phyloP scores from a whole-genome alignment of 2,113 vertebrate genomes.

The Gallinago undulata region DNA sequence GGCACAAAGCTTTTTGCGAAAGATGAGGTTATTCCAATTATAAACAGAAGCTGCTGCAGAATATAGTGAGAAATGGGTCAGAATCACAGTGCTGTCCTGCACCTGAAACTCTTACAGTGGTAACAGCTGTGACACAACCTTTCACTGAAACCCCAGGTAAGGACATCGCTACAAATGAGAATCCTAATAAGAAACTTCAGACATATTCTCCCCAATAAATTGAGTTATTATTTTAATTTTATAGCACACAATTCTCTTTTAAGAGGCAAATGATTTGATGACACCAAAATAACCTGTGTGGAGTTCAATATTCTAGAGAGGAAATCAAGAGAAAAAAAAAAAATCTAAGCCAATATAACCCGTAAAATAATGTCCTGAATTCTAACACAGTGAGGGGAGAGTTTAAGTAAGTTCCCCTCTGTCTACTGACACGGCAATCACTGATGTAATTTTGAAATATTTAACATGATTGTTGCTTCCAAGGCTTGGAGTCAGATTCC shows the following conservation, averaged over 20 bases:
- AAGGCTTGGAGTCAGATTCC: constrained; percentile 16
- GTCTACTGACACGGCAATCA: neutral
- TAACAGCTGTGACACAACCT: constrained; percentile 62
- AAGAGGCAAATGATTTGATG: constrained; percentile 70
- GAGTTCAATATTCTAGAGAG: neutral
- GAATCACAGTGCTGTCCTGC: constrained; percentile 43
- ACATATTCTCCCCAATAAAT: constrained; percentile 62
- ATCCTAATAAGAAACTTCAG: constrained; percentile 51
- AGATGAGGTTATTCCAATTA: neutral
- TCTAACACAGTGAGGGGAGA: neutral
- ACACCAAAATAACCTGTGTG: constrained; percentile 62
- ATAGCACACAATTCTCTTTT: constrained; percentile 47
- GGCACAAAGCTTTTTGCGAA: neutral
- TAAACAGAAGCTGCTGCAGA: neutral
- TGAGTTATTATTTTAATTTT: constrained; percentile 71
- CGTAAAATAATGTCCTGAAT: neutral
- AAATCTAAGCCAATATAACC: neutral
- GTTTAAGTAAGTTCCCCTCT: neutral
- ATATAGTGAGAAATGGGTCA: neutral
- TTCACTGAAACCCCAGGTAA: constrained; percentile 71
- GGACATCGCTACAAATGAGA: constrained; percentile 53
- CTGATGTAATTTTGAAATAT: constrained; percentile 20
- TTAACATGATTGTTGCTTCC: constrained; percentile 38
- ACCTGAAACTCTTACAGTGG: constrained; percentile 56
- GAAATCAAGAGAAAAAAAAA: constrained; percentile 2